Conservation (phyloP, 2,888 invertebrate genomes). For the Ophonus ardosiacus region DNA sequence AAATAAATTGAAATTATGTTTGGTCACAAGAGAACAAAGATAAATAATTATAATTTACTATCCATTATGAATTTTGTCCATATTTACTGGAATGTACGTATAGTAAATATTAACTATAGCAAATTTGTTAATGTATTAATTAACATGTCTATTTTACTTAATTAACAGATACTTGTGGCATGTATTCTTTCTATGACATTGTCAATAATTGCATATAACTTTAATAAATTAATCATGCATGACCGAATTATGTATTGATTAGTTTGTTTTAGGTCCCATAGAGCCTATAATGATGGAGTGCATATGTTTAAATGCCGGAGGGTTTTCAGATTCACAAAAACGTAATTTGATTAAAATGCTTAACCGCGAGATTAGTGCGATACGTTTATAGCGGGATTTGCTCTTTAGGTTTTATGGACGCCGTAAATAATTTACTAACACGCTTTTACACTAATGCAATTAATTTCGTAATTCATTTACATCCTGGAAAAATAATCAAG, state of each 20-base stretch:
- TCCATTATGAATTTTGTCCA: neutral
- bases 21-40: constrained; percentile 27
- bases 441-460: neutral
- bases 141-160: constrained; percentile 34
- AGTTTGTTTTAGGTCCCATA: neutral
- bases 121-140: constrained; percentile 19
- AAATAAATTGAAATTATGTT: constrained; percentile 7
- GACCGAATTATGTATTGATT: constrained; percentile 14
- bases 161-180: constrained; percentile 18
- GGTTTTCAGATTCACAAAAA: constrained; percentile 9
- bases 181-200: neutral
- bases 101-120: constrained; percentile 5
- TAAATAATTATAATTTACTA: constrained; percentile 45
- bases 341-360: constrained; percentile 28
- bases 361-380: neutral
- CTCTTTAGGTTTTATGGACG: neutral
- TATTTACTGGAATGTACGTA: neutral
- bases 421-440: constrained; percentile 11
- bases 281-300: neutral
- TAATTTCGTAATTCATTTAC: neutral
- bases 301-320: neutral
- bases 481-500: neutral
- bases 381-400: neutral
- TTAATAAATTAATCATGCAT: constrained; percentile 21
- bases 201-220: constrained; percentile 14